Evolutionary conservation across 2,888 invertebrate species (phyloP), one percentile per base, ranked within the genome.

Genomic region (Arge pagana): DNA sequence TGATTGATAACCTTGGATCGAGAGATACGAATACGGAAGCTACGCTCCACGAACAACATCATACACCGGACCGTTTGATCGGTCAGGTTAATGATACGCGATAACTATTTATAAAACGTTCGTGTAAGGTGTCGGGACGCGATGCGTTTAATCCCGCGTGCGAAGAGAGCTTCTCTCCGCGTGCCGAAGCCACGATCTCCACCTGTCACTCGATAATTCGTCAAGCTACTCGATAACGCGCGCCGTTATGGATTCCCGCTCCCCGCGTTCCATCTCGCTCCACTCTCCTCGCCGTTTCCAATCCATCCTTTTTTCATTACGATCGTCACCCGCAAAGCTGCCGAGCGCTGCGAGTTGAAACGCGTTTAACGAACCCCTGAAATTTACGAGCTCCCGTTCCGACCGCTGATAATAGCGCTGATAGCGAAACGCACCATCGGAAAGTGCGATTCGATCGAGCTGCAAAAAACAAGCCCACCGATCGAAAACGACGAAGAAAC

Each of bases 1-100:
- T 63, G 65, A 66, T 65, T 57, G 62, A 65, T 65, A 61, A 56
- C 57, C 56, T 57, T 40, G 60, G 61, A 65, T 63, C 61, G 50
- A 51, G 54, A 51, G 58, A 61, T 57, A 58, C 60, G 51, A 48
- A 53, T 56, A 58, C 58, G 59, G 62, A 59, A 60, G 63, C 59
- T 58, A 58, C 56, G 60, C 56, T 55, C 61, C 42, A 58, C 33
- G 33, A 45, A 23, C 33, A 33, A 23, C 33, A 15, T n/a, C n/a
- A n/a, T n/a, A n/a, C n/a, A n/a, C n/a, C n/a, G n/a, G n/a, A n/a
- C n/a, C 33, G 33, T 52, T 63, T 56, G 51, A 62, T 60, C 62
- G 63, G 61, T 62, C 57, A 61, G 33, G 11, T 24, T 26, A 21
- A 21, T 19, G 16, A 35, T 33, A 45, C 23, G 19, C 26, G 30